Conservation (phyloP, 2,797 vertebrate genomes). For the Pseudomugil gertrudae region DNA sequence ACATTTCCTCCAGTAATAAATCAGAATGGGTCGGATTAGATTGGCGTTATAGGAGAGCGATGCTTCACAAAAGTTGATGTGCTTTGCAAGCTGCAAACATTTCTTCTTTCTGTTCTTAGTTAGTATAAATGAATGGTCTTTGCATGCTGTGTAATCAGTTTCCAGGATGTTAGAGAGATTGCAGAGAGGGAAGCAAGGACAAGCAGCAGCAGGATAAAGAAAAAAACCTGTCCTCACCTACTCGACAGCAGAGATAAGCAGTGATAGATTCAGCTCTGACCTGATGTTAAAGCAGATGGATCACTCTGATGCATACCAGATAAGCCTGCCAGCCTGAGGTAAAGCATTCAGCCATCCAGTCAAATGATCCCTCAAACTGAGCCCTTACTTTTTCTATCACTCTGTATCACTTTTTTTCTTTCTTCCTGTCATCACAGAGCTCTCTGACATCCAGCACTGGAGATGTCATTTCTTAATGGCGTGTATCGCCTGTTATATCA, state of each 20-base stretch:
- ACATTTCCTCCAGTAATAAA: neutral
- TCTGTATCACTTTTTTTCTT: conserved; percentile 17
- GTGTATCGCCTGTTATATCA: conserved; percentile 31
- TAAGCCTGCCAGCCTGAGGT: conserved; percentile 64
- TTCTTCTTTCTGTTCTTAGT: conserved; percentile 1
- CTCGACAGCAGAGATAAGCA: conserved; percentile 72
- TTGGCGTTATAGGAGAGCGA: neutral
- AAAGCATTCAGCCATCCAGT: conserved; percentile 40
- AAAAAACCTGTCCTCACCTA: conserved; percentile 50
- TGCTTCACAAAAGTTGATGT: neutral
- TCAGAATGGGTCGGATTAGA: neutral
- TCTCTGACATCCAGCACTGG: conserved; percentile 33
- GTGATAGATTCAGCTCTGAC: conserved; percentile 66
- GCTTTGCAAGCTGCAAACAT: conserved; percentile 6
- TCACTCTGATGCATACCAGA: conserved; percentile 57
- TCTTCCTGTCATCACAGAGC: conserved; percentile 17
- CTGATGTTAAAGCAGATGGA: conserved; percentile 70
- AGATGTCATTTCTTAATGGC: conserved; percentile 39
- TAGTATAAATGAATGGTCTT: conserved; percentile 22
- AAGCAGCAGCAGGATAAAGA: conserved; percentile 42
- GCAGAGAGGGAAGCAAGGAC: conserved; percentile 33
- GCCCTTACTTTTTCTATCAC: conserved; percentile 34
- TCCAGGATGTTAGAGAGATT: conserved; percentile 41
- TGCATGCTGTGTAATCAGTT: conserved; percentile 27
- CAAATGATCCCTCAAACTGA: conserved; percentile 44